Base-by-base conservation (phyloP, 2,797 vertebrate genomes). In the Pseudomugil gertrudae region DNA sequence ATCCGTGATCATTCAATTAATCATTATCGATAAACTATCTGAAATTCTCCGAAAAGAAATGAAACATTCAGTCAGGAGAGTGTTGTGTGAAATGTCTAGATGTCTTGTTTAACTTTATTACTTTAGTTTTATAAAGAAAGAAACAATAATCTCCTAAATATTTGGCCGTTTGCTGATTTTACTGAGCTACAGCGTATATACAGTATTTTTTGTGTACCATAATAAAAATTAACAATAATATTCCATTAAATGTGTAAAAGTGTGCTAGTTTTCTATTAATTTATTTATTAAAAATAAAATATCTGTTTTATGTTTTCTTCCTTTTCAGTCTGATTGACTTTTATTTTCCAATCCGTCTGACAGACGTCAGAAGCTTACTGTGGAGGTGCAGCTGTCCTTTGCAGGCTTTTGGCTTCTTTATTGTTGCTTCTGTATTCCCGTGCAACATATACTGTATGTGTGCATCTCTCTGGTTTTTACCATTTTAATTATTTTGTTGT, bases 391-490 rank as follows among this genome's bases (percentile, higher is more conserved):
- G 40, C 62, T 64, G 13, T 60, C 32, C 23, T 26, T 75, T 32
- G 33, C 61, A 54, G 19, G 45, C 68, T 55, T 58, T 57, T 60
- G 40, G 63, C 66, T 69, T 43, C 32, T 66, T 55, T 52, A 38
- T 48, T 60, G 59, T 53, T 75, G 45, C 57, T 60, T 48, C 40
- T 30, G 29, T 21, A 9, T 1, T 27, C 4, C 24, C 5, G 11
- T 30, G n/a, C 13, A 23, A 14, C n/a, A 11, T 11, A 10, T 33
- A 33, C 9, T 6, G n/a, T 23, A 55, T 15, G 13, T 17, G 21
- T 55, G 3, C 21, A 1, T 48, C 3, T 48, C 19, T n/a, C 19
- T 48, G 21, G 21, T 15, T 56, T 33, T 56, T n/a, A 21, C 36
- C 40, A 19, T 26, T 19, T 19, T 17, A 58, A 8, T 17, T 11